Evolutionary conservation across 1,140 invertebrate species (phyloP), one percentile per base, ranked within the genome.

Genomic region (Homalodisca vitripennis): DNA sequence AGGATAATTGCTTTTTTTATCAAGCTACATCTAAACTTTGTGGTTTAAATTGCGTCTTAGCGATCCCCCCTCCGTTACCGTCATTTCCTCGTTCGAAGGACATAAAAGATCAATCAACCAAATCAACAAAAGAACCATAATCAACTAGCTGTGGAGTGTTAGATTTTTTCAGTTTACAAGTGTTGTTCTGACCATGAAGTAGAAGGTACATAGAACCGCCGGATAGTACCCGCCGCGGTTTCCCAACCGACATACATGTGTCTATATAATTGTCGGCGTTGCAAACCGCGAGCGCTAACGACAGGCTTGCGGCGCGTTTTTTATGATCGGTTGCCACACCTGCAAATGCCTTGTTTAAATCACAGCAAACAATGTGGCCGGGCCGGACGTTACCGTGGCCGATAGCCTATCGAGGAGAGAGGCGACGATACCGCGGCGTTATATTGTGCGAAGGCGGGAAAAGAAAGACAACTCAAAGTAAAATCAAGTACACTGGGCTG

Each of bases 261-360:
- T 22, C 22, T 14, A 51, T 6, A 10, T 51, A 51, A 51, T n/a
- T n/a, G n/a, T n/a, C n/a, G n/a, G 48, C 22, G 48, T 51, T 51
- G 48, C 48, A 14, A 51, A 51, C 48, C 48, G 17, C 48, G 48
- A n/a, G n/a, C n/a, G 3, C 48, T 51, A 51, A 51, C 48, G 22
- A 51, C 48, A 20, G 48, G 48, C 48, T 51, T 22, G 48, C 48
- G 48, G 48, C 48, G 3, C 22, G 48, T 51, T 51, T 51, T 51
- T 51, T 51, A 51, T 51, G 48, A 51, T 51, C 17, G 48, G 48
- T 51, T 51, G 48, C 48, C 48, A 51, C 48, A 51, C 48, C 48
- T 51, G 48, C n/a, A 22, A 51, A 22, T 51, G n/a, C 48, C 22
- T 51, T 51, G 48, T 51, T 20, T 51, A 51, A 51, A 51, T 51